These are phyloP conservation scores for Drosophila setosimentum DNA, from an alignment of 2,888 invertebrate species.

Conservation along the genomic window DNA sequence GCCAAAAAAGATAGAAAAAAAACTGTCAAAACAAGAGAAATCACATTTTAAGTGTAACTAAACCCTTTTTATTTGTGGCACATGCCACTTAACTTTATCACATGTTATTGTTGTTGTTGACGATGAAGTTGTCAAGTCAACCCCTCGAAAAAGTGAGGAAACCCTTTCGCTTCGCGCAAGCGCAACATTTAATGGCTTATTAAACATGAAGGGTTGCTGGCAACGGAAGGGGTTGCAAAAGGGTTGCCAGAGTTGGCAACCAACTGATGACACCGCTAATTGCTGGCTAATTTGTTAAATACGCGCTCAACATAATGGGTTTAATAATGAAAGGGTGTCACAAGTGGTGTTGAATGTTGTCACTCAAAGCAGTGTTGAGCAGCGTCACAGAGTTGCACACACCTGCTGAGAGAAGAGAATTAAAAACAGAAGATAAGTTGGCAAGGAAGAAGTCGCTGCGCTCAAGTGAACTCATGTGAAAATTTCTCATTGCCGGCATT, in stretches of 20 bases:
- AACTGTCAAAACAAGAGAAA: constrained; percentile 49
- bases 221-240: constrained; percentile 28
- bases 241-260: constrained; percentile 34
- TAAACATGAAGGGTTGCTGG: constrained; percentile 46
- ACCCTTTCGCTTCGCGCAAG: constrained; percentile 50
- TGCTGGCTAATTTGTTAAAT: constrained; percentile 70
- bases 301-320: constrained; percentile 37
- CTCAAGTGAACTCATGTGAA: constrained; percentile 83
- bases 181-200: constrained; percentile 71
- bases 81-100: constrained; percentile 53
- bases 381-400: constrained; percentile 8
- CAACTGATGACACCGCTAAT: constrained; percentile 76
- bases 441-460: constrained; percentile 48
- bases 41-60: constrained; percentile 44
- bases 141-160: constrained; percentile 27
- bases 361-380: constrained; percentile 26
- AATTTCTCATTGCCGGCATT: constrained; percentile 60
- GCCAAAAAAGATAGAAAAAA: constrained; percentile 1
- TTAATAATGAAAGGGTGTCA: constrained; percentile 30
- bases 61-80: constrained; percentile 50
- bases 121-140: constrained; percentile 60
- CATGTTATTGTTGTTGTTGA: constrained; percentile 23
- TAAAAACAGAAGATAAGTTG: constrained; percentile 3
- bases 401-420: constrained; percentile 28
- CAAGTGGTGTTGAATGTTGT: constrained; percentile 18